Evolutionary conservation across 2,797 vertebrate genomes (phyloP).

Genomic region (Thripadectes ignobilis): DNA sequence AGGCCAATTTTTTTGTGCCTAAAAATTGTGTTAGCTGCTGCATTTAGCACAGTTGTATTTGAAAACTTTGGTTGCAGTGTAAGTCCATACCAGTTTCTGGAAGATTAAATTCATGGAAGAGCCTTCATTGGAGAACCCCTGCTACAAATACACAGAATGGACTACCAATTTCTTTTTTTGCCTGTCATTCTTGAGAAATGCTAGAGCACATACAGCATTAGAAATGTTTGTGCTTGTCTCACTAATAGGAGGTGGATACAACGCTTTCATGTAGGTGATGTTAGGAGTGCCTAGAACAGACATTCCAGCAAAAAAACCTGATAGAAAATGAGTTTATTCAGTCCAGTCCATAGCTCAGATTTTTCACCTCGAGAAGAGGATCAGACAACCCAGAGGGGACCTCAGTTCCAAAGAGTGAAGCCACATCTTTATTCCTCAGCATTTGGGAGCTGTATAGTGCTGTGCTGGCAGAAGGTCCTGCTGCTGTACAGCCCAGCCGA

Average conservation of each 20-base stretch:
- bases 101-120: neutral
- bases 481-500: neutral
- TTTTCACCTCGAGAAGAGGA: neutral
- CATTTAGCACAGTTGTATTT: neutral
- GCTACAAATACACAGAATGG: neutral
- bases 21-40: neutral
- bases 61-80: neutral
- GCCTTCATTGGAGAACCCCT: neutral
- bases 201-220: neutral
- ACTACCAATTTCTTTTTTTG: neutral
- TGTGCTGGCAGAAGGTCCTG: neutral
- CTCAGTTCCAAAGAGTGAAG: neutral
- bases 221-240: neutral
- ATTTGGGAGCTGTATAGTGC: neutral
- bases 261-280: neutral
- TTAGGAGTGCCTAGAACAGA: neutral
- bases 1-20: neutral
- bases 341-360: neutral
- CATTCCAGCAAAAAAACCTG: neutral
- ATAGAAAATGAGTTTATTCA: neutral
- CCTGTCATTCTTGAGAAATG: neutral
- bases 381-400: neutral
- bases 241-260: neutral
- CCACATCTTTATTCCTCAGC: neutral
- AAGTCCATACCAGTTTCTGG: neutral